Base-by-base conservation (phyloP, 2,797 vertebrate genomes). In the Gallinago solitaria region DNA sequence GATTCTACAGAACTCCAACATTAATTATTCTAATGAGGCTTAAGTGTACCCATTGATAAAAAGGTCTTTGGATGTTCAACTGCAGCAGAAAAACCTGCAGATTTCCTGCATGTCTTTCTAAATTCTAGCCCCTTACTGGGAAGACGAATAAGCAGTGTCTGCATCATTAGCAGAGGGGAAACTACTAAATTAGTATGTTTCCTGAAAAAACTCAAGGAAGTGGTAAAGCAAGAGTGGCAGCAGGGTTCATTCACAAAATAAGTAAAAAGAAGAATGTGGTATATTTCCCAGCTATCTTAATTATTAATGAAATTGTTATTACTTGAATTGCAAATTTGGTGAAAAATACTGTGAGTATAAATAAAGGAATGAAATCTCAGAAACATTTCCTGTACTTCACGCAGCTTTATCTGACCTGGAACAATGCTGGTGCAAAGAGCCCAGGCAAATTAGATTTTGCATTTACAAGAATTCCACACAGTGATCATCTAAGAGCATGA, bases 361-460 rank as follows among this genome's bases (percentile, higher is more conserved):
- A 80, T 16, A 75, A 78, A 86, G 43, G 25, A 91, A 53, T 43
- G 35, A 87, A 73, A 83, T 74, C 56, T 79, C 67, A 71, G 47
- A 76, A 90, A 88, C 0, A 2, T 5, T 47, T 69, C 39, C 57
- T 82, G 35, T 53, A 77, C 73, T 91, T 93, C 68, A 90, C 32
- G 88, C 33, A 69, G 70, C 81, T 94, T 87, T 54, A 93, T 50
- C 65, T 89, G 87, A 95, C 89, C 93, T 95, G 94, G 83, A 94
- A 93, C 70, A 92, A 95, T 54, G 21, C 53, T 89, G 41, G 87
- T 89, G 89, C 83, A 85, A 94, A 93, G 16, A 94, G 56, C 23
- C 77, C 76, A 87, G 68, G 76, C 81, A 96, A 96, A 93, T 92
- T 78, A 96, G 75, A 90, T 87, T 95, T 93, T 83, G 85, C 78